Base-by-base conservation (phyloP, 2,888 invertebrate genomes). In the Cheilosia impressa region DNA sequence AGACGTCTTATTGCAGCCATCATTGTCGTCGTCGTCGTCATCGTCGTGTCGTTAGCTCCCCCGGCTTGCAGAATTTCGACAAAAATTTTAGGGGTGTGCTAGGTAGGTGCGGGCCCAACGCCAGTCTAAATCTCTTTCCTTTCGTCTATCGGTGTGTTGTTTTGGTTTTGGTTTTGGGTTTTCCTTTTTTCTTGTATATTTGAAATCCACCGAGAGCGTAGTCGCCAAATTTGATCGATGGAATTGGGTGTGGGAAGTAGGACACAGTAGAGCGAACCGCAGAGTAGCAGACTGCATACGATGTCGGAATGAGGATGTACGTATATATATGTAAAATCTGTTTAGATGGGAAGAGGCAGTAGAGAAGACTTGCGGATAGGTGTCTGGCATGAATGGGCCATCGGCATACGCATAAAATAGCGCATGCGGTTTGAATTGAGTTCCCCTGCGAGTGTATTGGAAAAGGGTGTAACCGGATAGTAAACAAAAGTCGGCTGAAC, bases 181-280 rank as follows among this genome's bases (percentile, higher is more conserved):
- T 53, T 69, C 62, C 24, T 43, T 43, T 43, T 0, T n/a, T 17
- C 19, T 1, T 19, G 19, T n/a, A 2, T 22, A 38, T 43, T 62
- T 55, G 1, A 38, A 45, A 75, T 65, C 50, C 57, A 57, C 31
- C 69, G 55, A 62, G 55, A 38, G 31, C 38, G 17, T 15, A 43
- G 53, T 60, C 47, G 53, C 55, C 69, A 47, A 22, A 63, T 19
- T 38, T 69, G 69, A 71, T 63, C 57, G 47, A 63, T 71, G 27
- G 19, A 78, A 63, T 43, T 52, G 38, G 69, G 57, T 78, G 62
- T 55, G 57, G 55, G 78, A 78, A 71, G 71, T 78, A 38, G 78
- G 71, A 50, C 78, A 78, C 50, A 38, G 27, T 22, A 4, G 19
- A 6, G 9, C 31, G 9, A 31, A 9, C 7, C 31, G 31, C 71